phyloP scores from a whole-genome alignment of 2,113 vertebrate genomes.

The Cygnus buccinator region DNA sequence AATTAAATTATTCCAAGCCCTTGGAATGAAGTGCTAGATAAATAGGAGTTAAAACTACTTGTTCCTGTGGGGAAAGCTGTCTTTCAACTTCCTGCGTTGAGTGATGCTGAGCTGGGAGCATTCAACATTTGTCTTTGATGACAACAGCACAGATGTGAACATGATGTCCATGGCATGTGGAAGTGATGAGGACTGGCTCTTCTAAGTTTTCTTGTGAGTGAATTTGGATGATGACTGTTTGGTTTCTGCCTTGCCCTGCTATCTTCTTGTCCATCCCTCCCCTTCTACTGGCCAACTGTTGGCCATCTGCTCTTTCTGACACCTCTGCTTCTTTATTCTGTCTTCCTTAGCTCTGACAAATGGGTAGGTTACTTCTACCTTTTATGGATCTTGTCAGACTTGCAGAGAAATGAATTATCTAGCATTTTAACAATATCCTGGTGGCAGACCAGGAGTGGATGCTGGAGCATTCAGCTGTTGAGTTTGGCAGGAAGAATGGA shows the following conservation, averaged over 20 bases:
- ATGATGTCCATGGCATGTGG: rapidly evolving
- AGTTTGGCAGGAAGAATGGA: neutral
- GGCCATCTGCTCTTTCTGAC: neutral
- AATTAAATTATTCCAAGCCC: neutral
- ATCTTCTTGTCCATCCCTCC: neutral
- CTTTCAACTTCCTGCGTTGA: neutral
- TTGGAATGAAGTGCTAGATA: neutral
- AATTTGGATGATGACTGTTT: neutral
- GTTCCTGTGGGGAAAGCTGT: neutral
- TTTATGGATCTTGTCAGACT: neutral
- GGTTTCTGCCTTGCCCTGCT: neutral
- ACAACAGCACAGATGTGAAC: neutral
- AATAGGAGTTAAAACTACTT: neutral
- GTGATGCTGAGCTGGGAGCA: neutral
- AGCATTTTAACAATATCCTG: neutral
- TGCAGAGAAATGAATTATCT: neutral
- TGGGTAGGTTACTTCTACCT: neutral
- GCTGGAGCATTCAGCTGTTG: neutral
- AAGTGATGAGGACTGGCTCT: neutral
- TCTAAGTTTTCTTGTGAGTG: neutral
- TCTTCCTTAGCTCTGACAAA: neutral
- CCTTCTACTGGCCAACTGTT: neutral
- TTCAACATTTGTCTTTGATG: neutral
- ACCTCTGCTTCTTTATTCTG: neutral
- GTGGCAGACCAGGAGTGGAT: neutral